Percentiles rank a stretch among this genome's conserved stretches.
Evolutionary conservation across 2,888 invertebrate species (phyloP).

Genomic region (Lymantria monacha): DNA sequence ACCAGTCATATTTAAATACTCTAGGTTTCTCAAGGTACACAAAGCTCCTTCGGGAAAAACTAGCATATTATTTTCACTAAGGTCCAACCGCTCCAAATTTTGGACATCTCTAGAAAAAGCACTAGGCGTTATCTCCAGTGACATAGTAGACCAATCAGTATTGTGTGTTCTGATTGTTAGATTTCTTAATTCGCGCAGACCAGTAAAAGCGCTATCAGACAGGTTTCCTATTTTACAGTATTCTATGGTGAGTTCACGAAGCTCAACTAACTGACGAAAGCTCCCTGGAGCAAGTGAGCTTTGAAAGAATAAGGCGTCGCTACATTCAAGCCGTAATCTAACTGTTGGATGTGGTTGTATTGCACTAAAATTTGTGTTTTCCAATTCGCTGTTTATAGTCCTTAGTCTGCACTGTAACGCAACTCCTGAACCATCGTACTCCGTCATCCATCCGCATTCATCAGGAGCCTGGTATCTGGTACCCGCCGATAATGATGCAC

Average conservation of each 20-base stretch:
- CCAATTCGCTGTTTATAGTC: conserved; percentile 91
- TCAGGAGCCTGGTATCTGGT: conserved; percentile 90
- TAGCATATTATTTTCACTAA: conserved; percentile 92
- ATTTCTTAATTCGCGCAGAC: conserved; percentile 89
- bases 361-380: conserved; percentile 91
- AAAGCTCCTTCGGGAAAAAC: conserved; percentile 88
- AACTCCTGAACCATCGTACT: conserved; percentile 85
- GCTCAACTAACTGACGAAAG: conserved; percentile 88
- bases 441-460: conserved; percentile 90
- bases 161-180: conserved; percentile 92
- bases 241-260: conserved; percentile 90
- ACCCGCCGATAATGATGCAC: conserved; percentile 75
- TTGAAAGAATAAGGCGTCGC: conserved; percentile 90
- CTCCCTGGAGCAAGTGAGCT: conserved; percentile 89
- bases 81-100: conserved; percentile 87
- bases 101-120: conserved; percentile 89
- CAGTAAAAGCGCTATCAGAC: conserved; percentile 91
- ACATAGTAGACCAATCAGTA: conserved; percentile 92
- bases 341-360: conserved; percentile 92
- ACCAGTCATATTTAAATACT: conserved; percentile 89
- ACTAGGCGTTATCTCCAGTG: conserved; percentile 87
- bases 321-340: conserved; percentile 88
- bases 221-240: conserved; percentile 92
- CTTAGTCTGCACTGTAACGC: conserved; percentile 88
- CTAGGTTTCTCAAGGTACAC: conserved; percentile 88